Base-by-base conservation (phyloP, 2,888 invertebrate genomes). In the Caenorhabditis parvicauda region DNA sequence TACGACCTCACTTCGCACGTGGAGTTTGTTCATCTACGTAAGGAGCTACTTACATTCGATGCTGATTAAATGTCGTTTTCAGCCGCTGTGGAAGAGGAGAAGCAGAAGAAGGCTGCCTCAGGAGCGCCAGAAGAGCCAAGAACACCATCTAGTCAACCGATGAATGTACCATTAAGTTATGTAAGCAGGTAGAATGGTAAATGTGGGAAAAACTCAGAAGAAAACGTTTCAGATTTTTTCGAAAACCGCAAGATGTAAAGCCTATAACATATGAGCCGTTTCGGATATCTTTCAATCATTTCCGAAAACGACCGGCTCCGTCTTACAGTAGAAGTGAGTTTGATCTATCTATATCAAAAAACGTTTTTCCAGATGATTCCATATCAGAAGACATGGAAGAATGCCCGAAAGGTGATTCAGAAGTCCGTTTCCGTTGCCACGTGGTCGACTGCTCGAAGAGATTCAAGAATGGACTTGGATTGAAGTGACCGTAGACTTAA, bases 1-100 rank as follows among this genome's bases (percentile, higher is more conserved):
- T 66, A 69, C 37, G 69, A 69, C 43, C 64, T 69, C 32, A 66
- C 62, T 22, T 66, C 69, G 27, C 69, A 69, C 44, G 61, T 69
- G 9, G 69, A 69, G 37, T 66, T 57, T 39, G 54, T 50, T 19
- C 69, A 69, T 41, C 66, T 69, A 22, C 69, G 67, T 67, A 38
- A 47, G 61, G 53, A 45, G 27, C 28, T 39, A n/a, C 14, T 29
- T 14, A 50, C 9, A 4, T 29, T 43, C 25, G 12, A 7, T 19
- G 5, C 45, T 45, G 14, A 5, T 39, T 35, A 17, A 32, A 37
- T 12, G 22, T 21, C 32, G 41, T 17, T 53, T 57, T 44, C 27
- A 66, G 66, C 67, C 2, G 39, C 62, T 12, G 52, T 67, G 6
- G 59, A 60, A 46, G 67, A 67, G 17, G 65, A 68, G 6, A 38